Conservation (phyloP, 2,888 invertebrate genomes). For the Anthophora plumipes region DNA sequence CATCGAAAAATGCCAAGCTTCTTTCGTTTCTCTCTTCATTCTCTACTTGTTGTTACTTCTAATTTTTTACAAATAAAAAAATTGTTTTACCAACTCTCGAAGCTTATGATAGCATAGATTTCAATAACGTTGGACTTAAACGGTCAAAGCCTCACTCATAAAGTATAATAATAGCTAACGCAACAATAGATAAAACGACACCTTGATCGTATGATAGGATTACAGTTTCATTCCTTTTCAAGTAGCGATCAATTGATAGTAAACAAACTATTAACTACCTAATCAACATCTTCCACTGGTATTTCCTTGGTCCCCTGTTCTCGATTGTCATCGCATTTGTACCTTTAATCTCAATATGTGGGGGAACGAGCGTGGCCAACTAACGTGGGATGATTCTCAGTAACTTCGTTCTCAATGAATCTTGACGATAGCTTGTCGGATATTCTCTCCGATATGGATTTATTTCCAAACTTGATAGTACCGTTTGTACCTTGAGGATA, state of each 20-base stretch:
- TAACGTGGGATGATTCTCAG: constrained; percentile 15
- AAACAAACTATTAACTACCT: constrained; percentile 16
- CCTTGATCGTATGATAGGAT: not conserved
- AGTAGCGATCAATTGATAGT: not conserved
- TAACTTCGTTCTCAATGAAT: constrained; percentile 30
- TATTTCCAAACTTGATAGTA: constrained; percentile 29
- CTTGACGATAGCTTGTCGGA: constrained; percentile 40
- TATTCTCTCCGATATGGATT: constrained; percentile 13
- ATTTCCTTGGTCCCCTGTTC: not conserved
- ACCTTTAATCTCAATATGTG: constrained; percentile 60
- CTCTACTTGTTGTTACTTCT: no score
- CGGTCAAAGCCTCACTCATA: no score
- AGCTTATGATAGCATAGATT: no score
- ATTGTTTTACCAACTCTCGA: no score
- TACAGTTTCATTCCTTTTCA: not conserved
- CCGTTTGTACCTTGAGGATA: constrained; percentile 69
- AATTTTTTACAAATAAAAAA: no score
- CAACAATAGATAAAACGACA: not conserved
- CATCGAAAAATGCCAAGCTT: no score
- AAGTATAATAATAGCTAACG: not conserved
- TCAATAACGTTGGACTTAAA: no score
- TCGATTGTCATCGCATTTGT: not conserved
- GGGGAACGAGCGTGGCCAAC: constrained; percentile 64
- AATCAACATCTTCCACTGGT: not conserved
- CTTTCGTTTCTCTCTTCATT: no score